Evolutionary conservation across 2,888 invertebrate genomes (phyloP).

Genomic region (Pomacea canaliculata): DNA sequence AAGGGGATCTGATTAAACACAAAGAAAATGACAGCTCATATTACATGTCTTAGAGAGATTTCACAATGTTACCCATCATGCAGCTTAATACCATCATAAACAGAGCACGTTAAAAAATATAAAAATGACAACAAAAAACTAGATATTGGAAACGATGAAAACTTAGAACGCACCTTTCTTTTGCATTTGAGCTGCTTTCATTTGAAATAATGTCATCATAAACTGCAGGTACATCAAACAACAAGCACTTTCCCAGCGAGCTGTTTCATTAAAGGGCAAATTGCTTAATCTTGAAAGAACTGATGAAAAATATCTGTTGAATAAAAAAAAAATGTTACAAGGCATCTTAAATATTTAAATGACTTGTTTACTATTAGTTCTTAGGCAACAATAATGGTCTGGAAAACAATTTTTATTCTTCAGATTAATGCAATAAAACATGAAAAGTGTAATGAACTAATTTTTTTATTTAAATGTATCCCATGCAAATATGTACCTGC

Average conservation of each 20-base stretch:
- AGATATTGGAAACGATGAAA: neutral
- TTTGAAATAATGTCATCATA: constrained; percentile 41
- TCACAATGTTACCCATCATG: neutral
- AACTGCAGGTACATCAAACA: constrained; percentile 48
- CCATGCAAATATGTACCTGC: no score
- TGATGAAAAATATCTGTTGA: constrained; percentile 44
- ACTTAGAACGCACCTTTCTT: constrained; percentile 36
- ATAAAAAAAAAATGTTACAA: neutral
- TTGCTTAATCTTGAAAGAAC: constrained; percentile 41
- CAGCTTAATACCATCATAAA: neutral
- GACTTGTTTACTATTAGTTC: neutral
- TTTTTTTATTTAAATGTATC: no score
- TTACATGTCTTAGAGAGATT: neutral
- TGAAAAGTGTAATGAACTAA: no score
- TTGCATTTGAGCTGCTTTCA: constrained; percentile 36
- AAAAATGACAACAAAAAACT: neutral
- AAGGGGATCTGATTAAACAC: constrained; percentile 38
- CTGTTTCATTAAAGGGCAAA: constrained; percentile 40
- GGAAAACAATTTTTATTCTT: no score
- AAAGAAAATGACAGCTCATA: neutral
- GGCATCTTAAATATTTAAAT: neutral
- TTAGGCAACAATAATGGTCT: no score
- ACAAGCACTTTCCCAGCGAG: constrained; percentile 40
- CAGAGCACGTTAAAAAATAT: neutral
- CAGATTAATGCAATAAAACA: no score